phyloP scores from a whole-genome alignment of 1,140 invertebrate genomes.

The Rhopalosiphum padi region DNA sequence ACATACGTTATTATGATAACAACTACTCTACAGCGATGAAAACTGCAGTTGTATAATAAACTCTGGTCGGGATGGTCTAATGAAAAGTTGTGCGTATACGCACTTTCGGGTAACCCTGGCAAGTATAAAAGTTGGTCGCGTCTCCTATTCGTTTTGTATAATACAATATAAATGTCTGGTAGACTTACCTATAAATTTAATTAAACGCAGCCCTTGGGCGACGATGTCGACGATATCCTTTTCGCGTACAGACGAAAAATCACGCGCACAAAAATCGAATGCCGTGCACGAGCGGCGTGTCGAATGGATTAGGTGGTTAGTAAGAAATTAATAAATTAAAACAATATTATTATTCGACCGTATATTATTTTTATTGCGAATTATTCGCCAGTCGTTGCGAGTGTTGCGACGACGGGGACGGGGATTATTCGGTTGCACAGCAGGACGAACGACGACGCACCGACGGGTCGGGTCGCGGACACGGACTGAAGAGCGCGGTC shows the following conservation, averaged over 20 bases:
- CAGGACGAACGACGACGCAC: conserved; percentile 20
- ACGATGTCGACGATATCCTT: background rate
- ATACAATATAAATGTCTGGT: background rate
- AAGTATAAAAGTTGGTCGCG: background rate
- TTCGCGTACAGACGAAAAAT: background rate
- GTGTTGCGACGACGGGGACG: background rate
- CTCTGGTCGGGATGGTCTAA: background rate
- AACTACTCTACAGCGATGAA: no score
- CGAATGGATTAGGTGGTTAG: background rate
- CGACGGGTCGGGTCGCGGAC: conserved; percentile 52
- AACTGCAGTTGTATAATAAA: background rate
- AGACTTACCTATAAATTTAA: background rate
- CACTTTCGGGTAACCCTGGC: background rate
- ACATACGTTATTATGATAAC: background rate
- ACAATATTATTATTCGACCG: background rate
- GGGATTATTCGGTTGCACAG: background rate
- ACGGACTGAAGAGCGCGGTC: conserved; percentile 50
- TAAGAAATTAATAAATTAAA: background rate
- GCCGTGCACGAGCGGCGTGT: background rate
- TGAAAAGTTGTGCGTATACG: background rate
- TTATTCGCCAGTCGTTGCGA: background rate
- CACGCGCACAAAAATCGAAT: background rate
- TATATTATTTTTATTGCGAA: background rate
- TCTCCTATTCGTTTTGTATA: background rate
- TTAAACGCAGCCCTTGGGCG: background rate